phyloP scores from a whole-genome alignment of 1,140 invertebrate species.

The Sitodiplosis mosellana region DNA sequence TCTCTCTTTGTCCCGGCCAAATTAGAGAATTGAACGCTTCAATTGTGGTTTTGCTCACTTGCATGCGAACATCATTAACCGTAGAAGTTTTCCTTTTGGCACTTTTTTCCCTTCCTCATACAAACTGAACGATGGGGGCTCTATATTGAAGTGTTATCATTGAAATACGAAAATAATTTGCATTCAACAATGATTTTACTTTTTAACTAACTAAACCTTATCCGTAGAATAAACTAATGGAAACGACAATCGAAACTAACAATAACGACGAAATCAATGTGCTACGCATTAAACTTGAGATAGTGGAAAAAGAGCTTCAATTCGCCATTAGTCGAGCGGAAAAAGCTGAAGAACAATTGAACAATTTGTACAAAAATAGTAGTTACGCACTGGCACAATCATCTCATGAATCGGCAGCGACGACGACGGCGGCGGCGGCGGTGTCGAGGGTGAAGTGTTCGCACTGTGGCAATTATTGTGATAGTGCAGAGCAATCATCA shows the following conservation, averaged over 20 bases:
- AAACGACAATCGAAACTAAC: constrained; percentile 23
- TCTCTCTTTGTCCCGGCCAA: not conserved
- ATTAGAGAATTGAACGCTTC: not conserved
- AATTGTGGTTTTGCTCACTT: not conserved
- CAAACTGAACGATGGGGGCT: too few relatives aligned
- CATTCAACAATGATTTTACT: not conserved
- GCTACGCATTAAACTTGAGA: constrained; percentile 24
- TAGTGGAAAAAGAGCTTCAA: constrained; percentile 21
- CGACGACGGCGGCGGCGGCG: too few relatives aligned
- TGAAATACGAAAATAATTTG: not conserved
- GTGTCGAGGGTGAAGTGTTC: not conserved
- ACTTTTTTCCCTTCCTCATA: too few relatives aligned
- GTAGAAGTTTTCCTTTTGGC: too few relatives aligned
- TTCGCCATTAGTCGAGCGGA: constrained; percentile 16
- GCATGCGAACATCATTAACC: too few relatives aligned
- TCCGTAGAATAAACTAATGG: constrained; percentile 22
- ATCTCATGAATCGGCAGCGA: not conserved
- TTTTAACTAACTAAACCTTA: not conserved
- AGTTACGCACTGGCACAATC: not conserved
- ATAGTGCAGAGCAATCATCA: not conserved
- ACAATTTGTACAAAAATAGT: not conserved
- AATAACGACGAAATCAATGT: constrained; percentile 26
- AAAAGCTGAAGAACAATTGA: constrained; percentile 13
- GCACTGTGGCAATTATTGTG: not conserved
- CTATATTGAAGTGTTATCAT: too few relatives aligned